These are phyloP conservation scores for Drosophila falleni DNA, from an alignment of 2,888 invertebrate genomes.

Conservation along the genomic window DNA sequence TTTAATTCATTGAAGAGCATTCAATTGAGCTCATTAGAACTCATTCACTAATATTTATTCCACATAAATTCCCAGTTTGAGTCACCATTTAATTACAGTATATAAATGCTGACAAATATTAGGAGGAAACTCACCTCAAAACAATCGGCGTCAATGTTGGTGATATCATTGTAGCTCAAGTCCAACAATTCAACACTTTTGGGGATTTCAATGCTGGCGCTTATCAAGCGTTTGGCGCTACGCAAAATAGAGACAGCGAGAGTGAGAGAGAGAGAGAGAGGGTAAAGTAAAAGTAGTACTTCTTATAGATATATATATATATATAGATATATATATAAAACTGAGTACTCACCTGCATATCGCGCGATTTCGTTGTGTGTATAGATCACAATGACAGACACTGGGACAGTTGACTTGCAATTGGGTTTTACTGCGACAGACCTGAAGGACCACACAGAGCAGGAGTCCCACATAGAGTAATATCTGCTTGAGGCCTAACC, in stretches of 20 bases:
- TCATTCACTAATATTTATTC: too few species aligned
- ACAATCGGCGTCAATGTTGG: conserved; percentile 87
- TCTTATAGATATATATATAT: not conserved
- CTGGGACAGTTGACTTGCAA: conserved; percentile 76
- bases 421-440: conserved; percentile 71
- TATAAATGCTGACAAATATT: not conserved
- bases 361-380: conserved; percentile 81
- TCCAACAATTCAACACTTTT: conserved; percentile 87
- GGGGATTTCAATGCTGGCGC: conserved; percentile 88
- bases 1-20: too few species aligned
- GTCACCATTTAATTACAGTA: conserved; percentile 5
- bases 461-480: conserved; percentile 70
- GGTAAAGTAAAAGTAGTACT: conserved; percentile 22
- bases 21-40: too few species aligned
- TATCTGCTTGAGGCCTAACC: conserved; percentile 72
- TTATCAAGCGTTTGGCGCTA: conserved; percentile 87
- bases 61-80: not conserved
- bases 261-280: conserved; percentile 1
- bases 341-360: conserved; percentile 81
- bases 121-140: conserved; percentile 87
- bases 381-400: conserved; percentile 82
- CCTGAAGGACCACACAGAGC: conserved; percentile 68
- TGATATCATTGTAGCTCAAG: conserved; percentile 88
- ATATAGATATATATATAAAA: not conserved
- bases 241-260: not conserved